Evolutionary conservation across 2,113 vertebrate genomes (phyloP).

Genomic region (Empidonax alnorum): DNA sequence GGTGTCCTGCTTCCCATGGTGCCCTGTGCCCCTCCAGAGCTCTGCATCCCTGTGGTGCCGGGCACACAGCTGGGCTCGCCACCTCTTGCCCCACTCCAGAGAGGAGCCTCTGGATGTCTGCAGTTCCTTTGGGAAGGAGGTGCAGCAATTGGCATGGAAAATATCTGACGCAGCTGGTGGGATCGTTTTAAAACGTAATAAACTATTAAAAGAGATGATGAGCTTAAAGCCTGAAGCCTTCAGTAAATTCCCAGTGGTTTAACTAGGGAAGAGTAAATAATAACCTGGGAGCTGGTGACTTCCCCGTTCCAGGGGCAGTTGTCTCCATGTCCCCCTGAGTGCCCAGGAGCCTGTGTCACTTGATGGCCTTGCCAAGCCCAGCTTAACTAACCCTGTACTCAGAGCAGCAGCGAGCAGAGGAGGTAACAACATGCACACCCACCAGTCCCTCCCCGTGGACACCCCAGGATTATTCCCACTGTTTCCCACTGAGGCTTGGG

Average conservation of each 20-base stretch:
- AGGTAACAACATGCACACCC: neutral
- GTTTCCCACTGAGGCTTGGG: neutral
- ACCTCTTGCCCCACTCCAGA: neutral
- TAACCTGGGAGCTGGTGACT: neutral
- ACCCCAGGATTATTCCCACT: neutral
- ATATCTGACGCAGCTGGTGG: neutral
- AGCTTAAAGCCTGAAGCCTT: neutral
- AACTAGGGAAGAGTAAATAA: neutral
- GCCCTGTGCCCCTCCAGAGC: neutral
- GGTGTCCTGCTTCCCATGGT: fast-evolving
- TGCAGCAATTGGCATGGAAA: neutral
- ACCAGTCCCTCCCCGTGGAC: neutral
- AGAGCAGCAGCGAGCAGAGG: neutral
- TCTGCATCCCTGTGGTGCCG: neutral
- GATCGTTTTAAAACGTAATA: neutral
- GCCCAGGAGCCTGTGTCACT: neutral
- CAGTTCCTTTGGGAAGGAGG: neutral
- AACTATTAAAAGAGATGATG: neutral
- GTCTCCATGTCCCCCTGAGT: fast-evolving
- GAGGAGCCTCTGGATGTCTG: neutral
- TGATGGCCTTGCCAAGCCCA: neutral
- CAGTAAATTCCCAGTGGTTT: neutral
- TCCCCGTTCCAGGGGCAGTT: neutral
- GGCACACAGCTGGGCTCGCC: neutral
- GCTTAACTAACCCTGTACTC: neutral